Evolutionary conservation across 2,113 vertebrate genomes (phyloP).

Genomic region (Dipodomys merriami): DNA sequence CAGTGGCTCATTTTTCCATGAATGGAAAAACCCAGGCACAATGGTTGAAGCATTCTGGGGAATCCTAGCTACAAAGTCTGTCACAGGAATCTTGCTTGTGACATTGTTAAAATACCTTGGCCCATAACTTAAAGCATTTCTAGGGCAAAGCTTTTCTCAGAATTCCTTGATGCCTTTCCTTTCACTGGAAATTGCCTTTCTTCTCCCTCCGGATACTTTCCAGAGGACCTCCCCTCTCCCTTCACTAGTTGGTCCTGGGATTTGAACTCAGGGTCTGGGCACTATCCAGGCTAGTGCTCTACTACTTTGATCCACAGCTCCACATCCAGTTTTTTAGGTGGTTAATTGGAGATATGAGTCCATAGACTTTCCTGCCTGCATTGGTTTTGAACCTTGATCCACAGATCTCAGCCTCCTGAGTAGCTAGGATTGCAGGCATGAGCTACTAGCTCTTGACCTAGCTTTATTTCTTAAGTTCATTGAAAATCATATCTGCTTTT

Average conservation of each 20-base stretch:
- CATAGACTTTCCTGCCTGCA: no score
- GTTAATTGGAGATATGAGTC: no score
- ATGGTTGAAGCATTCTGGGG: neutral
- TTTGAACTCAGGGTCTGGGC: neutral
- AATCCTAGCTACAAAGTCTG: neutral
- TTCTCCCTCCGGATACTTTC: neutral
- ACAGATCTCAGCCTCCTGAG: no score
- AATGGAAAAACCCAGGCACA: no score
- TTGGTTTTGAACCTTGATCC: no score
- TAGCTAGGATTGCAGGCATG: no score
- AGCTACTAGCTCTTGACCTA: no score
- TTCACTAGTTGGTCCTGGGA: neutral
- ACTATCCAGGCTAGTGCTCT: no score
- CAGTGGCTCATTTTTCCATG: neutral
- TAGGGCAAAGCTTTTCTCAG: neutral
- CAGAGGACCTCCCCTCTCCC: no score
- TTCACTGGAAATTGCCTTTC: neutral
- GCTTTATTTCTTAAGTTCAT: neutral
- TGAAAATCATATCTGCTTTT: conserved; percentile 3
- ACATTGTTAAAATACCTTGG: neutral
- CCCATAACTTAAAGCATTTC: neutral
- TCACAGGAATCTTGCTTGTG: neutral
- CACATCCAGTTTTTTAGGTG: no score
- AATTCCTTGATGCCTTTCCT: neutral
- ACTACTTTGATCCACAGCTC: no score